These are phyloP conservation scores for Umimayanthus kanabou DNA, from an alignment of 92 coral and sea anemone species.

Conservation along the genomic window DNA sequence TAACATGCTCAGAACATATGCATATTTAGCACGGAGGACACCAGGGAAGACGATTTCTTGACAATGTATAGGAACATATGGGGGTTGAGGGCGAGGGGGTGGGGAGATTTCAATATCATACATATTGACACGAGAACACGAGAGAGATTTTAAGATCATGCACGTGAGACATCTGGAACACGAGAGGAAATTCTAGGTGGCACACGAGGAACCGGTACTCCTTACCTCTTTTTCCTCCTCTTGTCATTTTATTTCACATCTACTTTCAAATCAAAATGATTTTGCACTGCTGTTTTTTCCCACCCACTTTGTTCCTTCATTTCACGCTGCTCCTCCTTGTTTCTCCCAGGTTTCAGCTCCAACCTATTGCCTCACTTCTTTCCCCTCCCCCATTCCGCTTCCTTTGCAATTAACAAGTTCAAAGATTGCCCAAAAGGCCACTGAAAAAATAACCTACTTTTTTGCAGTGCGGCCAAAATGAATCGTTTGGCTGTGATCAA, in stretches of 20 bases:
- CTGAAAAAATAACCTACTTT: background rate
- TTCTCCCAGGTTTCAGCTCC: background rate
- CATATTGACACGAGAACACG: too few species aligned
- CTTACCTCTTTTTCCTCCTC: background rate
- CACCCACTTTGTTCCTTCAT: background rate
- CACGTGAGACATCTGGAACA: background rate
- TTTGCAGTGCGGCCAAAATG: constrained; percentile 62
- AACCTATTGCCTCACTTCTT: background rate
- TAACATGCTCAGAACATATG: too few species aligned
- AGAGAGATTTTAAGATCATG: too few species aligned
- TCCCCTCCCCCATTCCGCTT: too few species aligned
- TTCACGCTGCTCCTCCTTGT: background rate
- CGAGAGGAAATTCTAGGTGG: background rate
- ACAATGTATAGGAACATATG: too few species aligned
- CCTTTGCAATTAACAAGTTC: background rate
- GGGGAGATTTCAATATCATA: too few species aligned
- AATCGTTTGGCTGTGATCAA: constrained; percentile 53
- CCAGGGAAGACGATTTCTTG: too few species aligned
- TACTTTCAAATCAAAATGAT: background rate
- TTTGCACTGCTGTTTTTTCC: too few species aligned
- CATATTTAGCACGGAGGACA: too few species aligned
- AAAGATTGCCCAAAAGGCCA: background rate
- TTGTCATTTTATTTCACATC: background rate
- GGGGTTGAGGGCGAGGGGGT: too few species aligned
- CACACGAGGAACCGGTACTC: background rate